Base-by-base conservation (phyloP, 1,140 invertebrate genomes). In the Lordiphosa mommai region DNA sequence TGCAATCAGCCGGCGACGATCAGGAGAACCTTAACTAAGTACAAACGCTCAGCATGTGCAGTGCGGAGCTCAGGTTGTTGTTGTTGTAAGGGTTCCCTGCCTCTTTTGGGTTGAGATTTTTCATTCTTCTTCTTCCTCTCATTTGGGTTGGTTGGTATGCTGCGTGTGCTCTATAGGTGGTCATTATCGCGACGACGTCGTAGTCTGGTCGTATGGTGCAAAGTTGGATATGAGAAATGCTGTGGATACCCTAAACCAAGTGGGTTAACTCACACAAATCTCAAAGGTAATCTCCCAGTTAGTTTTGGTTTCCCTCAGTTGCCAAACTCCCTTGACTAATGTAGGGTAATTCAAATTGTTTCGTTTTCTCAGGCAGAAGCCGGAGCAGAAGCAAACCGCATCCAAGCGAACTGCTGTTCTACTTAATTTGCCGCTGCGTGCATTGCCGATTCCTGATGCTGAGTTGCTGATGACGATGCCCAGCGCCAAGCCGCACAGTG, bases 341-440 rank as follows among this genome's bases (percentile, higher is more conserved):
- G 12, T 23, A 68, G 65, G 16, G 65, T 57, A 82, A 50, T 29
- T 20, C 9, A 47, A 30, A 2, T 32, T 61, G 41, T 46, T 60
- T 32, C 44, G 48, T 41, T 38, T 30, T 57, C 17, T 32, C 46
- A 61, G 38, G 17, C 56, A 61, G 55, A 40, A 52, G 34, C 36
- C 44, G 36, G 30, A 52, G 65, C 61, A 34, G 47, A 61, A 50
- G 51, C 76, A 71, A 6, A 52, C 50, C 64, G 20, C 59, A 68
- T 74, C 49, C 51, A 68, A 38, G 20, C 47, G 76, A 68, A 68
- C 71, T 68, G 77, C 59, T 84, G 77, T 72, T 84, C 77, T 85
- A 84, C 69, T 84, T 84, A 84, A 84, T 84, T 84, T 84, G 72
- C 63, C 64, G 77, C 77, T 84, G 77, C 76, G 72, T 82, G 77